phyloP scores from a whole-genome alignment of 2,113 vertebrate genomes.

The Hippotragus niger region DNA sequence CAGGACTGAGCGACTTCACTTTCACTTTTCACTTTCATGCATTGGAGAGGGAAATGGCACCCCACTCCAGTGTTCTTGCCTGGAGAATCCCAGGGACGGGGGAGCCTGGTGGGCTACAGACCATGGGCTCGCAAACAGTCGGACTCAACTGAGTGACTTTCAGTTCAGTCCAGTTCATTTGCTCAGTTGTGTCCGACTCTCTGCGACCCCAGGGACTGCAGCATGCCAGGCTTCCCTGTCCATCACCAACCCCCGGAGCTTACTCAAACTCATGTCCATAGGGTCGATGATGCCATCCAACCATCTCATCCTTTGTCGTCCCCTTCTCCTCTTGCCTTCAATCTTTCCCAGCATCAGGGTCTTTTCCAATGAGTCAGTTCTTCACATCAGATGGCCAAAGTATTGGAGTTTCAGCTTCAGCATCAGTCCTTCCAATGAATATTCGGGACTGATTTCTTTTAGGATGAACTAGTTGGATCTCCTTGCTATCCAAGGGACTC shows the following conservation, averaged over 20 bases:
- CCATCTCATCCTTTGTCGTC: not conserved
- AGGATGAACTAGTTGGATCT: not conserved
- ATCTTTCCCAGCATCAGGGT: not conserved
- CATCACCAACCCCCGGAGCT: not conserved
- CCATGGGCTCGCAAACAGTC: not conserved
- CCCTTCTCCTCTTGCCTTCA: not conserved
- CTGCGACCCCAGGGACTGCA: not conserved
- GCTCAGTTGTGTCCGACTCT: not conserved
- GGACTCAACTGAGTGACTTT: not conserved
- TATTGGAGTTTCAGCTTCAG: not conserved
- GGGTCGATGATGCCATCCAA: not conserved
- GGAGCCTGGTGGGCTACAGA: not conserved
- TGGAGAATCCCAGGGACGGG: not conserved
- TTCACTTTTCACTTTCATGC: too few relatives aligned
- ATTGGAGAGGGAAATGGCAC: fast-evolving
- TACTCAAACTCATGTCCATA: not conserved
- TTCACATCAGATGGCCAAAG: not conserved
- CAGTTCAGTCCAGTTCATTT: not conserved
- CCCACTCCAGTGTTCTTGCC: not conserved
- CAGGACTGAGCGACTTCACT: too few relatives aligned
- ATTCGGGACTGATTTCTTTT: not conserved
- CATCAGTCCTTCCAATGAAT: not conserved
- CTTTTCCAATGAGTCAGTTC: not conserved
- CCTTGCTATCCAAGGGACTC: not conserved
- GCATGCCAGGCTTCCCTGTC: not conserved